phyloP scores from a whole-genome alignment of 1,140 invertebrate genomes.

The Bombus superbus region DNA sequence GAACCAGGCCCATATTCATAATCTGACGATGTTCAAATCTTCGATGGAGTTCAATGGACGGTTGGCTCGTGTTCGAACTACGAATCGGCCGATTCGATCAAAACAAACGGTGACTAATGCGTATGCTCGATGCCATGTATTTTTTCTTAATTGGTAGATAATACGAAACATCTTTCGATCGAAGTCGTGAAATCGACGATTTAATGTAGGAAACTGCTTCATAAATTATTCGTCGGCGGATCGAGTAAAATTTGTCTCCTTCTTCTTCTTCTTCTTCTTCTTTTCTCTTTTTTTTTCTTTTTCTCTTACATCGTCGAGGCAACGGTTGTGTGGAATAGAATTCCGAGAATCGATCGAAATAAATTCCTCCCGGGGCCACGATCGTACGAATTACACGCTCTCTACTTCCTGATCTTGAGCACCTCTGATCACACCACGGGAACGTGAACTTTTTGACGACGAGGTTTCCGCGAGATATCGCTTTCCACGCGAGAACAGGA shows the following conservation, averaged over 20 bases:
- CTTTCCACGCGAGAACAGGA: too few relatives aligned
- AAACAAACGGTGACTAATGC: conserved; percentile 35
- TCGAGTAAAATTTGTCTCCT: not conserved
- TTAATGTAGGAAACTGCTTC: not conserved
- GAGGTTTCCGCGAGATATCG: not conserved
- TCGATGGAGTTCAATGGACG: conserved; percentile 4
- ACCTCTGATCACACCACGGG: conserved; percentile 1
- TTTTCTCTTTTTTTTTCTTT: too few relatives aligned
- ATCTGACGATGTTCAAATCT: not conserved
- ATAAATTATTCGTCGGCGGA: conserved; percentile 20
- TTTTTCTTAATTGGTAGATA: not conserved
- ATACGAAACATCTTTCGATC: not conserved
- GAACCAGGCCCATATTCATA: not conserved
- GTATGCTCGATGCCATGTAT: too few relatives aligned
- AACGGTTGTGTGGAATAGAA: conserved; percentile 12
- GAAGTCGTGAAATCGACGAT: too few relatives aligned
- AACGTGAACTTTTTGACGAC: not conserved
- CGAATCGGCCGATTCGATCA: conserved; percentile 16
- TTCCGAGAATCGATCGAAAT: conserved; percentile 36
- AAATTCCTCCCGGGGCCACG: conserved; percentile 11
- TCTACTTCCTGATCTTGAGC: conserved; percentile 6
- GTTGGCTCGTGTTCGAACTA: conserved; percentile 12
- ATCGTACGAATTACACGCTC: conserved; percentile 26
- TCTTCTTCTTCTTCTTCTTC: not conserved
- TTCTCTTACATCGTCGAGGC: not conserved